A percentile compares a stretch with the other conserved stretches of the same genome.
Conservation (phyloP, 2,113 vertebrate genomes). For the Platanista minor region DNA sequence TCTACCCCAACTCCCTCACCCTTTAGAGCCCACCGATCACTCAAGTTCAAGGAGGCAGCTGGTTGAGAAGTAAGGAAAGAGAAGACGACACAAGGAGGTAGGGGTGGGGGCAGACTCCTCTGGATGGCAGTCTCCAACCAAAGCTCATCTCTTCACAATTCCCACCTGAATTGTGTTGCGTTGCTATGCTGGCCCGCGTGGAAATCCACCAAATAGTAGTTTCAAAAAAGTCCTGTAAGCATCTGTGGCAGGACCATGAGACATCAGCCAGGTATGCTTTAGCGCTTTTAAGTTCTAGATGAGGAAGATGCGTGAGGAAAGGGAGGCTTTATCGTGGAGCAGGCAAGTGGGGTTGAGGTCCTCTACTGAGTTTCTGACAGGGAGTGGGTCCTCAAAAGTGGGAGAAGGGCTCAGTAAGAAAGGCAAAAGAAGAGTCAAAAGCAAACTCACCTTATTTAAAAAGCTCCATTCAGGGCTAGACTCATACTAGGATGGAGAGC, state of each 20-base stretch:
- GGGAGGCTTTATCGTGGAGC: not conserved
- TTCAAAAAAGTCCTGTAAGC: not conserved
- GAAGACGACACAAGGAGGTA: not conserved
- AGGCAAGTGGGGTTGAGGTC: not conserved
- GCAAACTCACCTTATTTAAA: not conserved
- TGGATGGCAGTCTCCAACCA: fast-evolving
- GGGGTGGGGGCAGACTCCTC: too few relatives aligned
- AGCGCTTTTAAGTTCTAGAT: not conserved
- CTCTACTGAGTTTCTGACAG: not conserved
- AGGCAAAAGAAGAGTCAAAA: not conserved
- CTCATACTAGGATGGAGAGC: not conserved
- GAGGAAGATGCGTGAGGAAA: not conserved
- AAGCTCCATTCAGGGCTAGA: not conserved
- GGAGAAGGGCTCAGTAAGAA: not conserved
- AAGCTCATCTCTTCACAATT: not conserved
- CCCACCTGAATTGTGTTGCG: not conserved
- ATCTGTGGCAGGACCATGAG: not conserved
- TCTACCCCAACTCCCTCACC: not conserved
- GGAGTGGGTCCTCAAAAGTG: not conserved
- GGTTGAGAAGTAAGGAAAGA: not conserved
- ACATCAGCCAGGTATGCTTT: not conserved
- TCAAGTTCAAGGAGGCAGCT: not conserved
- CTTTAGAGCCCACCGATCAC: not conserved
- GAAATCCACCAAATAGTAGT: not conserved
- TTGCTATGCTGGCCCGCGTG: fast-evolving